phyloP scores from a whole-genome alignment of 2,888 invertebrate genomes.

The Tromatobia lineatoria region DNA sequence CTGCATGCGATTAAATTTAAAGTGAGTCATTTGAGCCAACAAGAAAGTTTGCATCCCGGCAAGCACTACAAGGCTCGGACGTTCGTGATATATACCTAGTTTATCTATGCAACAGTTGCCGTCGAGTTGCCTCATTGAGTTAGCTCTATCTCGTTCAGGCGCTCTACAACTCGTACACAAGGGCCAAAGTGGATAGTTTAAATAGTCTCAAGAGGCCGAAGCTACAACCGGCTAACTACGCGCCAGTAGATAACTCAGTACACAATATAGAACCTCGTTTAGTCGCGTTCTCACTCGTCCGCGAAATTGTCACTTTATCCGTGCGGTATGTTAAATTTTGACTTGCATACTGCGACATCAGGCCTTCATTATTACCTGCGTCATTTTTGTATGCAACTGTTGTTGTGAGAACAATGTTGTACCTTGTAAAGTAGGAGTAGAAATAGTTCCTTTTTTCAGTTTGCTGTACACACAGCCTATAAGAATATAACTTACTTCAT shows the following conservation, averaged over 20 bases:
- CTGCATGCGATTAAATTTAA: constrained; percentile 25
- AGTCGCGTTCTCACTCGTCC: background rate
- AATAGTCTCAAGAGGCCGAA: constrained; percentile 51
- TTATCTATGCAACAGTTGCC: constrained; percentile 53
- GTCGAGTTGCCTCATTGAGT: constrained; percentile 50
- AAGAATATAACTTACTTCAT: too few relatives aligned
- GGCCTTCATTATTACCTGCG: background rate
- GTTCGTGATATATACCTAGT: constrained; percentile 21
- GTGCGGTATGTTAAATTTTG: background rate
- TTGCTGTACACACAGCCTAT: too few relatives aligned
- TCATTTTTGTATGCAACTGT: too few relatives aligned
- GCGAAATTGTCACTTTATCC: constrained; percentile 18
- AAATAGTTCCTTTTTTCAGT: too few relatives aligned
- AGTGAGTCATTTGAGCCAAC: constrained; percentile 29
- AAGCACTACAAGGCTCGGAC: background rate
- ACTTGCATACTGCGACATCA: background rate
- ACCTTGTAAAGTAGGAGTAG: too few relatives aligned
- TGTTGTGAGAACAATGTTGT: too few relatives aligned
- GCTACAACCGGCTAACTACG: constrained; percentile 16
- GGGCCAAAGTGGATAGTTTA: constrained; percentile 52
- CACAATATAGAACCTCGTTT: constrained; percentile 38
- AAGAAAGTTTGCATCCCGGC: constrained; percentile 39
- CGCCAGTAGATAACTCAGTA: constrained; percentile 3
- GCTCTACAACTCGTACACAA: constrained; percentile 14
- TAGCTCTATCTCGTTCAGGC: constrained; percentile 40